A percentile compares a stretch with the other conserved stretches of the same genome.
Conservation (phyloP, 2,113 vertebrate species). For the Carettochelys insculpta region DNA sequence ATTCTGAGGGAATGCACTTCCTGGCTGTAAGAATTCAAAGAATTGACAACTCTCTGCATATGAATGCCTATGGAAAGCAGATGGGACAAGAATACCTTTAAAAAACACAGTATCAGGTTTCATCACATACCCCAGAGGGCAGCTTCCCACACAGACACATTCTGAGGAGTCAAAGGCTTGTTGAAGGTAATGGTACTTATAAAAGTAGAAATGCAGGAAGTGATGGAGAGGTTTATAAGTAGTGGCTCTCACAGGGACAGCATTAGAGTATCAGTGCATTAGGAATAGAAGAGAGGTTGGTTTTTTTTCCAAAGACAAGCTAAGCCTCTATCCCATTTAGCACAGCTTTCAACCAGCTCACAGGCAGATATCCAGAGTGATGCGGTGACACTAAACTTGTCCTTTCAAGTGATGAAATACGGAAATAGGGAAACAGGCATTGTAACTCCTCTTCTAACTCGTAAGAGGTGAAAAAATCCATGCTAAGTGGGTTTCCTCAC, state of each 20-base stretch:
- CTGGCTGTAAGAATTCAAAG: slow-evolving; percentile 9
- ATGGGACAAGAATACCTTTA: background rate
- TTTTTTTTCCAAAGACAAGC: background rate
- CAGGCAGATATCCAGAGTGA: background rate
- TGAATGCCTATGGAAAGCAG: background rate
- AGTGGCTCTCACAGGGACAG: background rate
- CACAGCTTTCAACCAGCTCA: background rate
- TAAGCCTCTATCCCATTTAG: background rate
- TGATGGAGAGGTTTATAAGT: background rate
- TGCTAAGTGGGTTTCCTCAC: background rate
- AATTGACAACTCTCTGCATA: background rate
- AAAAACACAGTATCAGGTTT: background rate
- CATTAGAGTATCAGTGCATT: rapidly evolving
- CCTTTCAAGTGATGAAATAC: background rate
- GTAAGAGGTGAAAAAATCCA: background rate
- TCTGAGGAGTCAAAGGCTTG: background rate
- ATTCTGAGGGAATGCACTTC: background rate
- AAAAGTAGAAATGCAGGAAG: background rate
- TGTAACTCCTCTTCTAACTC: background rate
- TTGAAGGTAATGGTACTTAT: background rate
- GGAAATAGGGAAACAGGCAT: background rate
- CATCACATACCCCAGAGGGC: background rate
- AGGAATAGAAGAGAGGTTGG: background rate
- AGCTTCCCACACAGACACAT: background rate
- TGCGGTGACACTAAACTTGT: background rate